phyloP scores from a whole-genome alignment of 1,140 invertebrate genomes.

The Kradibia gibbosae region DNA sequence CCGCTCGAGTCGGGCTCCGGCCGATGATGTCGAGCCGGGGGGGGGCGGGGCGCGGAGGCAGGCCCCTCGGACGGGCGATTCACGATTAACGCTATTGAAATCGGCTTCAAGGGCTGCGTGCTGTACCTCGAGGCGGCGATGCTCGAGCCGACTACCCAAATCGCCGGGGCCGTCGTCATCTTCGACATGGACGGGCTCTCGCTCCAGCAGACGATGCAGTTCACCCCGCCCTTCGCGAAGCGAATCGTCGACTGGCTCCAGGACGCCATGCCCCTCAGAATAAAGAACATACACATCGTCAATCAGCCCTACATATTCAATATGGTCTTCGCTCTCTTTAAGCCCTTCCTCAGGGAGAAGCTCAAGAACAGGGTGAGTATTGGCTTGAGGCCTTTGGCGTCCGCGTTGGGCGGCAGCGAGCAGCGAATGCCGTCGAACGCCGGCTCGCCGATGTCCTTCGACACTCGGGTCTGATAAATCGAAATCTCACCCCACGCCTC shows the following conservation, averaged over 20 bases:
- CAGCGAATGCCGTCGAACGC: no score
- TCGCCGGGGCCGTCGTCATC: constrained; percentile 83
- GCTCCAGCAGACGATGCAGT: constrained; percentile 86
- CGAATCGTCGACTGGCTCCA: constrained; percentile 87
- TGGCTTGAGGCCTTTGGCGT: no score
- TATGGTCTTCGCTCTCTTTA: constrained; percentile 89
- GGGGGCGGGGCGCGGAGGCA: no score
- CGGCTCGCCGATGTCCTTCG: no score
- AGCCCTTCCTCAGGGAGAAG: constrained; percentile 87
- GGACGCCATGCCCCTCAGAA: constrained; percentile 84
- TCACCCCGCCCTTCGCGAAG: constrained; percentile 86
- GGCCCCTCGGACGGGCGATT: no score
- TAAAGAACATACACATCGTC: constrained; percentile 90
- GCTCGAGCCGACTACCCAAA: constrained; percentile 84
- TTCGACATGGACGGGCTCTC: constrained; percentile 89
- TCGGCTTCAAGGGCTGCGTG: constrained; percentile 76
- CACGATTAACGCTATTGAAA: neutral
- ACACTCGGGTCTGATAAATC: no score
- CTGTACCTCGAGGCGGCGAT: constrained; percentile 85
- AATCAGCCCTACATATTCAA: constrained; percentile 93
- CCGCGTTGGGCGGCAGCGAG: no score
- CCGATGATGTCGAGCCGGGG: no score
- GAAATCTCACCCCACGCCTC: no score
- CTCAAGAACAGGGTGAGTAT: constrained; percentile 76
- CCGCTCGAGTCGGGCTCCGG: no score